Evolutionary conservation across 2,113 vertebrate genomes (phyloP).

Genomic region (Trogon melanurus): DNA sequence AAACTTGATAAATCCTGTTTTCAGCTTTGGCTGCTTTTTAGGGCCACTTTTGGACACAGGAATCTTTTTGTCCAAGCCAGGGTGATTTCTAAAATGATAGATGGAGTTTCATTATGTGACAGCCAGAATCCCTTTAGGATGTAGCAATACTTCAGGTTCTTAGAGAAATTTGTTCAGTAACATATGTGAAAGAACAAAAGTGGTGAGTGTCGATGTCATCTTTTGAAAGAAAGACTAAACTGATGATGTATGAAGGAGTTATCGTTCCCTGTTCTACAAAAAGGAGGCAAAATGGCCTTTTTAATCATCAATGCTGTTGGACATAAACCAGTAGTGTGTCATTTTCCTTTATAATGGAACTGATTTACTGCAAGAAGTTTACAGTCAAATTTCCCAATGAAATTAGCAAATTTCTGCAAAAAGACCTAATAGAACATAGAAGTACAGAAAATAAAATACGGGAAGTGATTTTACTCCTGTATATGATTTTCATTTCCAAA

Average conservation of each 20-base stretch:
- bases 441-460: background rate
- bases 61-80: background rate
- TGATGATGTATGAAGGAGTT: background rate
- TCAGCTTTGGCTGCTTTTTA: background rate
- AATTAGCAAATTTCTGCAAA: background rate
- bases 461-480: background rate
- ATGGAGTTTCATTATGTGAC: background rate
- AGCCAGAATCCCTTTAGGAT: background rate
- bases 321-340: background rate
- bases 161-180: background rate
- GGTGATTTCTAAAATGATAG: background rate
- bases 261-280: background rate
- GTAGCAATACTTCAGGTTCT: background rate
- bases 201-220: background rate
- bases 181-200: background rate
- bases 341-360: background rate
- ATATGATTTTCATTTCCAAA: background rate
- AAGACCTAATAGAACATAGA: background rate
- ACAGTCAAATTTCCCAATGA: background rate
- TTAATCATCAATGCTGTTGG: background rate
- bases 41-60: background rate
- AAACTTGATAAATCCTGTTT: background rate
- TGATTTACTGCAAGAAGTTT: constrained; percentile 19
- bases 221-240: background rate
- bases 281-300: background rate